phyloP scores from a whole-genome alignment of 2,113 vertebrate species.

The Microcebus lehilahytsara region DNA sequence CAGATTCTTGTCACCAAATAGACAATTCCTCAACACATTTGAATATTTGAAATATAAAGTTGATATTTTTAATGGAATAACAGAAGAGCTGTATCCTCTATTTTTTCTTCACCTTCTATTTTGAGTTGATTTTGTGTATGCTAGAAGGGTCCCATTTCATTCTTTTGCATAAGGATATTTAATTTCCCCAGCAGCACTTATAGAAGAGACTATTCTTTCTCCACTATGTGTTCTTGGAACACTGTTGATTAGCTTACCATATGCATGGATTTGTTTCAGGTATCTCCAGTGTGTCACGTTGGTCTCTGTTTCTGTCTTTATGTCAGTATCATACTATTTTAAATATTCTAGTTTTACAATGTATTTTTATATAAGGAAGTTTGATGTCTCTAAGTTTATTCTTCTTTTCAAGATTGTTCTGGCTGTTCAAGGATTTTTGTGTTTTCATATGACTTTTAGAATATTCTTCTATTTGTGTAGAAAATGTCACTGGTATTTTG shows the following conservation, averaged over 20 bases:
- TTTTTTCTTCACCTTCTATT: background rate
- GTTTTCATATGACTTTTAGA: background rate
- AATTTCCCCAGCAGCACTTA: background rate
- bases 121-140: background rate
- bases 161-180: background rate
- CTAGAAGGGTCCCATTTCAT: background rate
- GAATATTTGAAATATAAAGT: background rate
- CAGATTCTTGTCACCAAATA: background rate
- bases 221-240: background rate
- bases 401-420: background rate
- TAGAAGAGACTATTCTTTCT: background rate
- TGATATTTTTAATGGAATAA: background rate
- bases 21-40: background rate
- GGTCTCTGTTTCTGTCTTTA: background rate
- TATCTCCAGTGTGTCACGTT: background rate
- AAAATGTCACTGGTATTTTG: background rate
- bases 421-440: background rate
- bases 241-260: background rate
- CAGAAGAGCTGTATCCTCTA: background rate
- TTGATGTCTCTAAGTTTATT: background rate
- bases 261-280: background rate
- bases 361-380: background rate
- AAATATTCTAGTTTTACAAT: background rate
- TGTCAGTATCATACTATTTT: background rate
- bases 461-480: background rate